phyloP scores from a whole-genome alignment of 53 echinoderm and acorn worm species.

The Echinarachnius parma region DNA sequence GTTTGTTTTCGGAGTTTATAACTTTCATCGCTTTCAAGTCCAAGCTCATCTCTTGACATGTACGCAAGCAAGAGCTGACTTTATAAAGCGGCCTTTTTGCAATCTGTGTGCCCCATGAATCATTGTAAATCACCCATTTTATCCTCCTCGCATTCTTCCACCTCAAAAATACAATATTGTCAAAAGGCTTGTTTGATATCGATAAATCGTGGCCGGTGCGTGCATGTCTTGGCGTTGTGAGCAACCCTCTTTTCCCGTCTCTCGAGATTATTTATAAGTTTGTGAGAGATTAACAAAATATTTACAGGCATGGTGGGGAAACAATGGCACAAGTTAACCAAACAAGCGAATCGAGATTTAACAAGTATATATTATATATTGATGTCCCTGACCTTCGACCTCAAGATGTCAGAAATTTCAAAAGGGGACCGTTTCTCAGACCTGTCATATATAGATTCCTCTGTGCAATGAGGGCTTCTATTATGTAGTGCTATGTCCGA shows the following conservation, averaged over 20 bases:
- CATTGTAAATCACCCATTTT: slow-evolving; percentile 31
- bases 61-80: neutral
- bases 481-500: too few species aligned
- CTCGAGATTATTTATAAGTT: slow-evolving; percentile 51
- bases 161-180: slow-evolving; percentile 37
- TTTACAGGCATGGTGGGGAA: slow-evolving; percentile 33
- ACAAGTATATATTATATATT: too few species aligned
- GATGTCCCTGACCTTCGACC: slow-evolving; percentile 38
- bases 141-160: slow-evolving; percentile 2
- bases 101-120: slow-evolving; percentile 28
- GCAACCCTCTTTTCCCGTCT: slow-evolving; percentile 23
- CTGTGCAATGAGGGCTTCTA: too few species aligned
- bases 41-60: slow-evolving; percentile 28
- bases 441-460: too few species aligned
- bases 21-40: slow-evolving; percentile 33
- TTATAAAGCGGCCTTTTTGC: neutral
- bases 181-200: slow-evolving; percentile 45
- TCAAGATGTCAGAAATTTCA: slow-evolving; percentile 36
- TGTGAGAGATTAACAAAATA: slow-evolving; percentile 52
- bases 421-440: too few species aligned
- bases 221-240: slow-evolving; percentile 33
- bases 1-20: slow-evolving; percentile 44
- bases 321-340: slow-evolving; percentile 47
- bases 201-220: slow-evolving; percentile 42
- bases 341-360: slow-evolving; percentile 34